Percentiles rank a stretch among this genome's conserved stretches.
Conservation (phyloP, 2,797 vertebrate genomes). For the Kryptopterus vitreolus region DNA sequence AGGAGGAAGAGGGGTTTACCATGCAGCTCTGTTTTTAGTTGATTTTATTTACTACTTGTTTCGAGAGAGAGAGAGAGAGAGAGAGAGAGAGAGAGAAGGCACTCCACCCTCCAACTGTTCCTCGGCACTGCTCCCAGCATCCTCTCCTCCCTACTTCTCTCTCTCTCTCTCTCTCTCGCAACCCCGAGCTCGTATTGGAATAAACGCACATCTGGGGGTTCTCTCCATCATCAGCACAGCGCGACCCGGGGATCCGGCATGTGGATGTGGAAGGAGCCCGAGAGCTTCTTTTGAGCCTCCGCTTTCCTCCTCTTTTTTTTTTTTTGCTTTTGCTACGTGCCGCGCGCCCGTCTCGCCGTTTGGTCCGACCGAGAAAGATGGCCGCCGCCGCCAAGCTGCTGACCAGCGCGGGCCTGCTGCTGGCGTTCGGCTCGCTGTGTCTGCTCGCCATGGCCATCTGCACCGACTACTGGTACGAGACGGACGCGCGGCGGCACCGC, state of each 20-base stretch:
- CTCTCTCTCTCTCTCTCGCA: constrained; percentile 51
- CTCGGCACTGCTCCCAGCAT: constrained; percentile 30
- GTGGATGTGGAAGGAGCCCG: constrained; percentile 60
- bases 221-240: constrained; percentile 54
- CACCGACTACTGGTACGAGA: constrained; percentile 93
- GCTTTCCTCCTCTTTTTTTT: not conserved
- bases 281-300: constrained; percentile 60
- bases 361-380: constrained; percentile 78
- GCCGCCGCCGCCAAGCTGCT: constrained; percentile 91
- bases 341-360: constrained; percentile 69
- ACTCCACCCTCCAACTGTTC: constrained; percentile 57
- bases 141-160: constrained; percentile 27
- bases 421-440: constrained; percentile 84
- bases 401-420: constrained; percentile 84
- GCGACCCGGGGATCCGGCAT: constrained; percentile 61
- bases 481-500: constrained; percentile 86
- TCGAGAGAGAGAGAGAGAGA: not conserved
- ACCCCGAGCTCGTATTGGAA: not conserved
- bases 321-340: no score
- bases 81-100: constrained; percentile 60
- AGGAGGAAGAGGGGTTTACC: not conserved
- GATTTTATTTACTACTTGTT: no score
- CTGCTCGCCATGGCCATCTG: constrained; percentile 88
- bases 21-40: constrained; percentile 4
- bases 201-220: not conserved